Percentiles rank a stretch among this genome's conserved stretches.
Evolutionary conservation across 1,140 invertebrate genomes (phyloP).

Genomic region (Caerostris extrusa): DNA sequence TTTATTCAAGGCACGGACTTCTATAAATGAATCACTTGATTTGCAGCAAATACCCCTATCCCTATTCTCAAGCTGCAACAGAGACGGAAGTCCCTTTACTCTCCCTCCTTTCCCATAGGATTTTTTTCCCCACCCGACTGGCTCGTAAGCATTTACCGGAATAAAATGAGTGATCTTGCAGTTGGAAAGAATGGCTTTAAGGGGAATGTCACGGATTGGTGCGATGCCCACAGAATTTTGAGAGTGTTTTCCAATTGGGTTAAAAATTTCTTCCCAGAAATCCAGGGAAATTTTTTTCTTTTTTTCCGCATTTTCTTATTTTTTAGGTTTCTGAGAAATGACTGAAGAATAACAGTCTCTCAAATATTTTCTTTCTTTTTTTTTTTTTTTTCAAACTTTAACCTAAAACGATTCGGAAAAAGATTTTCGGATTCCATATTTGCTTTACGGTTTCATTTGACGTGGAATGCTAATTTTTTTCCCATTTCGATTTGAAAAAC

Average conservation of each 20-base stretch:
- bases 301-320: not conserved
- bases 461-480: too few relatives aligned
- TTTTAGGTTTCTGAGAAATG: not conserved
- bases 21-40: slow-evolving; percentile 63
- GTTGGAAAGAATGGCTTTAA: not conserved
- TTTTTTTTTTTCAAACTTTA: too few relatives aligned
- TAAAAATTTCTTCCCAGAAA: not conserved
- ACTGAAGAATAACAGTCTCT: not conserved
- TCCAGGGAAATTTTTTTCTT: not conserved
- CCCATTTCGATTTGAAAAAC: too few relatives aligned
- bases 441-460: too few relatives aligned
- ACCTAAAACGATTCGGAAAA: too few relatives aligned
- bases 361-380: not conserved
- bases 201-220: slow-evolving; percentile 6
- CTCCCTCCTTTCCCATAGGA: not conserved
- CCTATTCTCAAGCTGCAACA: not conserved
- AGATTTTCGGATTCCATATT: too few relatives aligned
- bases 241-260: slow-evolving; percentile 26
- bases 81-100: not conserved
- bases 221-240: slow-evolving; percentile 3
- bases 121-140: not conserved
- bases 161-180: slow-evolving; percentile 34
- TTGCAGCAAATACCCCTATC: slow-evolving; percentile 57
- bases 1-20: slow-evolving; percentile 35
- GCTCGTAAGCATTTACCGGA: slow-evolving; percentile 16